Percentiles rank a stretch among this genome's conserved stretches.
Conservation (phyloP, 2,113 vertebrate genomes). For the Myrmecobius fasciatus region DNA sequence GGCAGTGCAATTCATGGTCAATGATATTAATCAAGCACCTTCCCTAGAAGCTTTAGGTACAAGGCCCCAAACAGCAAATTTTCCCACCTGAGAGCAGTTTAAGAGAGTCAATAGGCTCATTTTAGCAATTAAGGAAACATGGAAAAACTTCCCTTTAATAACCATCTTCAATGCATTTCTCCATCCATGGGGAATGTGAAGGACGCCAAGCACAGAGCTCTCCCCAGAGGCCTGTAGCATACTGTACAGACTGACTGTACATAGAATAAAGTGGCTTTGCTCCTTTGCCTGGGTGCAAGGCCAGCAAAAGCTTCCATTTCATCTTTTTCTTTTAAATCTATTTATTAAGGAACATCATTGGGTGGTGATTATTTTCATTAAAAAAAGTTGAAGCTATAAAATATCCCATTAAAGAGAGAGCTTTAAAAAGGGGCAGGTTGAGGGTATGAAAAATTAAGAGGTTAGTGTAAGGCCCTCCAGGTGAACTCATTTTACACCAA, state of each 20-base stretch:
- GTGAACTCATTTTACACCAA: conserved; percentile 69
- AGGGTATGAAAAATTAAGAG: neutral
- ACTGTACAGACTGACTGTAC: neutral
- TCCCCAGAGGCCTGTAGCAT: conserved; percentile 34
- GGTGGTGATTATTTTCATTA: neutral
- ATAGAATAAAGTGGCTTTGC: neutral
- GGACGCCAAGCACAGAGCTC: conserved; percentile 2
- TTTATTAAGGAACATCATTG: conserved; percentile 13
- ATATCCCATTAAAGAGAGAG: neutral
- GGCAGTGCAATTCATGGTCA: conserved; percentile 64
- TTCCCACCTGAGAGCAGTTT: conserved; percentile 62
- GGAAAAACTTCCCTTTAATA: conserved; percentile 36
- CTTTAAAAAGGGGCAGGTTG: neutral
- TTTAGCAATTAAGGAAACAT: neutral
- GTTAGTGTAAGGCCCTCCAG: neutral
- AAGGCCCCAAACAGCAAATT: conserved; percentile 14
- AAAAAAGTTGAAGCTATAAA: conserved; percentile 59
- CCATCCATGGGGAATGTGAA: conserved; percentile 13
- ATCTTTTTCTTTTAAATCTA: conserved; percentile 7
- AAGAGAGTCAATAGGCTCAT: conserved; percentile 49
- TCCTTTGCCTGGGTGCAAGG: neutral
- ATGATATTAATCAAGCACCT: neutral
- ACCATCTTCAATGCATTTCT: neutral
- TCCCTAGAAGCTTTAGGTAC: neutral
- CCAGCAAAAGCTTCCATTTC: neutral